Evolutionary conservation across 2,797 vertebrate species (phyloP), one percentile per base, ranked within the genome.

Genomic region (Lophotriccus pileatus): DNA sequence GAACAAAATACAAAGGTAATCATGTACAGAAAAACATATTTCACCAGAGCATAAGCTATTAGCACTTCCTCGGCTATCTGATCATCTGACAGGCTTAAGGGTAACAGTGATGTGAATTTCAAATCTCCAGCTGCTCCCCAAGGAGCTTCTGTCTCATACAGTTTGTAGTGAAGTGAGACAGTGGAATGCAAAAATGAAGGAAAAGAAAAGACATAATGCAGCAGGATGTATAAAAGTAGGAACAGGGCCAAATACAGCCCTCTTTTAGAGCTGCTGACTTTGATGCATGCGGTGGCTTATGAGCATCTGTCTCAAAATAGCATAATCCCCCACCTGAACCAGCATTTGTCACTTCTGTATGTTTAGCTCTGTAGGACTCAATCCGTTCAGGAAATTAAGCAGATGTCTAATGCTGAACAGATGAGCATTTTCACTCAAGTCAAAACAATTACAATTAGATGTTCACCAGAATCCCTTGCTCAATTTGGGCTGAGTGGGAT

Each of bases 1-100:
- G 81, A 97, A 85, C 95, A 97, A 97, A 98, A 97, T 97, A 97
- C 94, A 97, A 98, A 97, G 95, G 96, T 95, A 97, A 97, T 97
- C 97, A 96, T 97, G 90, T 96, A 97, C 95, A 95, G 94, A 96
- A 97, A 98, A 97, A 96, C 94, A 94, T 96, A 97, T 98, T 98
- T 97, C 94, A 97, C 92, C 91, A 97, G 93, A 97, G 97, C 92
- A 95, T 95, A 96, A 97, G 95, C 97, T 97, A 97, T 97, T 97
- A 97, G 96, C 95, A 95, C 94, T 97, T 97, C 92, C 94, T 96
- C 89, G 36, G 94, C 94, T 96, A 97, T 97, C 97, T 95, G 96
- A 97, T 97, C 94, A 97, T 97, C 97, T 98, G 97, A 97, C 97
- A 97, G 96, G 93, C 93, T 97, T 97, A 96, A 91, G 89, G 91